Conservation (phyloP, 2,113 vertebrate genomes). For the Hipposideros armiger region DNA sequence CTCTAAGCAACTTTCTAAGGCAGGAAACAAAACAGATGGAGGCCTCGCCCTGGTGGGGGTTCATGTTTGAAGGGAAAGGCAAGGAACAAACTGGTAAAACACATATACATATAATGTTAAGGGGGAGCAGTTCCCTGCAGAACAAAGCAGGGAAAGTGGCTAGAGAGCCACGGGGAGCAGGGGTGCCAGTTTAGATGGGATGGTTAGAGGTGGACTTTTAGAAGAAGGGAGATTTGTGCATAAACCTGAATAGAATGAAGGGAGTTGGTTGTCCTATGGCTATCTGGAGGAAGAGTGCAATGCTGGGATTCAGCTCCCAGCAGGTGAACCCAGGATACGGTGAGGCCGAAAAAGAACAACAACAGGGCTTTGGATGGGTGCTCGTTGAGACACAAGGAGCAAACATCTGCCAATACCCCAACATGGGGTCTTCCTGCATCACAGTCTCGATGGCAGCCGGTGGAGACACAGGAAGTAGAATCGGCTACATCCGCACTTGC, state of each 20-base stretch:
- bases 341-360: no score
- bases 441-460: no score
- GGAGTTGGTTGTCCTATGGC: neutral
- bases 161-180: rapidly evolving
- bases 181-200: neutral
- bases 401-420: no score
- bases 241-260: neutral
- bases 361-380: no score
- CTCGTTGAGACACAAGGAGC: no score
- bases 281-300: neutral
- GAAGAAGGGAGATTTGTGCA: neutral
- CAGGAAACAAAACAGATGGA: neutral
- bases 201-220: neutral
- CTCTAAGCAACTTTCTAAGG: neutral
- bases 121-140: neutral
- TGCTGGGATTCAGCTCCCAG: no score
- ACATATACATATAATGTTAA: rapidly evolving
- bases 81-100: neutral
- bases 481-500: no score
- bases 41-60: neutral
- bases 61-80: neutral
- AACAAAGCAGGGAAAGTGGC: neutral
- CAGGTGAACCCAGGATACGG: no score
- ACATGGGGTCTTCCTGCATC: no score
- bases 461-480: no score